Evolutionary conservation across 2,888 invertebrate species (phyloP), one percentile per base, ranked within the genome.

Genomic region (Leucoma salicis): DNA sequence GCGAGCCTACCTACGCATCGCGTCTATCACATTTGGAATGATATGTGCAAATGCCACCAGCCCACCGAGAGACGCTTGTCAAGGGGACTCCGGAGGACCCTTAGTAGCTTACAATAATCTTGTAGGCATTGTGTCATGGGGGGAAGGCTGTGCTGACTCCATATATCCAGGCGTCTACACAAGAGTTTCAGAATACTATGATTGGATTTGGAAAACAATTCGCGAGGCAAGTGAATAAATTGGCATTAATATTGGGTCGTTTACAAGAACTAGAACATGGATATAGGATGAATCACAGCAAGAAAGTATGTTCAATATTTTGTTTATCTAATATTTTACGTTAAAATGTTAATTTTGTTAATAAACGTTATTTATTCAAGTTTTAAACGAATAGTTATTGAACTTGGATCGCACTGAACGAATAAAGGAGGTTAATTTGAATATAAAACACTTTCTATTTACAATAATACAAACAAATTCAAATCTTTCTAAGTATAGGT

Each of bases 31-130:
- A 0, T 46, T 70, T 3, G 79, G 78, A 6, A 90, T 91, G 90
- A 47, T 91, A 4, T 91, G 90, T 48, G 90, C 90, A 0, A 63
- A 65, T 11, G 77, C 62, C 1, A 42, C 51, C 1, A 53, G 77
- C 3, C 84, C 85, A 1, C 63, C 78, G 0, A 62, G 85, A 42
- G 90, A 90, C 43, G 84, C 90, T 1, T 90, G 90, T 44, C 88
- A 91, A 71, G 92, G 91, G 0, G 92, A 92, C 65, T 91, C 91
- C n/a, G 92, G 92, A 2, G 92, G 92, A n/a, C 92, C 92, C 31
- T 66, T 92, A 21, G 91, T 89, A n/a, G 74, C 79, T 37, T 68
- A 77, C 33, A 76, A 76, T 29, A 66, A 70, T 37, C 69, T 91
- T 31, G 68, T 92, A 34, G 92, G 92, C 28, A 78, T 92, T 35